A percentile compares a stretch with the other conserved stretches of the same genome.
These are phyloP conservation scores for Hipposideros larvatus DNA, from an alignment of 2,797 vertebrate species.

Conservation along the genomic window DNA sequence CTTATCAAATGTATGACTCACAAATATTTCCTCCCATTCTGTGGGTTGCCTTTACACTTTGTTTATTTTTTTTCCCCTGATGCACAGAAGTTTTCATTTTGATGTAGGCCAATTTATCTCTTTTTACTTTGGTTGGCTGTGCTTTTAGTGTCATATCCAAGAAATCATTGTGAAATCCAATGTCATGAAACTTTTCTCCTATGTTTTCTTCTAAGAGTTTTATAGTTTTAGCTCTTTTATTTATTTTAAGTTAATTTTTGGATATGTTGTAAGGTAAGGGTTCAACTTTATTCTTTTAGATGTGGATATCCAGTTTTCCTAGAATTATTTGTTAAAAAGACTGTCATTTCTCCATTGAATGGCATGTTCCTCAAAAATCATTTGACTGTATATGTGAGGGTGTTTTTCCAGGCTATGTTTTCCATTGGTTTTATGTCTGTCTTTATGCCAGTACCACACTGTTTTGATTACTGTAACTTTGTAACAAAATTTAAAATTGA, in stretches of 20 bases:
- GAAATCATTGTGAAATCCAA: background rate
- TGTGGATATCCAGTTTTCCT: background rate
- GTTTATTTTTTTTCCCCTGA: background rate
- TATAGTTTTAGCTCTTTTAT: background rate
- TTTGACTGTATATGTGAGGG: background rate
- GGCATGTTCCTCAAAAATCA: background rate
- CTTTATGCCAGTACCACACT: background rate
- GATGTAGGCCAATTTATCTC: background rate
- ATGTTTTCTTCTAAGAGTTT: background rate
- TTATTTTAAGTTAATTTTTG: background rate
- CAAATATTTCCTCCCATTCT: background rate
- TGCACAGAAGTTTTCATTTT: background rate
- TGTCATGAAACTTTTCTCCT: background rate
- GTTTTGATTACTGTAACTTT: background rate
- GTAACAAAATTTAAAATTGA: background rate
- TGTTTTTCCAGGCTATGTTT: background rate
- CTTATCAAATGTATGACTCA: background rate
- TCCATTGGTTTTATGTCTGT: background rate
- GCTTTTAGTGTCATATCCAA: background rate
- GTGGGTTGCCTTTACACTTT: background rate
- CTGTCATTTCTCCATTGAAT: background rate
- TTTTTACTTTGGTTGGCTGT: background rate
- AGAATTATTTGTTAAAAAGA: background rate
- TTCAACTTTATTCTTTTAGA: background rate
- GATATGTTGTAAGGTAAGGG: background rate